Base-by-base conservation (phyloP, 2,113 vertebrate species). In the Psilopogon haemacephalus region DNA sequence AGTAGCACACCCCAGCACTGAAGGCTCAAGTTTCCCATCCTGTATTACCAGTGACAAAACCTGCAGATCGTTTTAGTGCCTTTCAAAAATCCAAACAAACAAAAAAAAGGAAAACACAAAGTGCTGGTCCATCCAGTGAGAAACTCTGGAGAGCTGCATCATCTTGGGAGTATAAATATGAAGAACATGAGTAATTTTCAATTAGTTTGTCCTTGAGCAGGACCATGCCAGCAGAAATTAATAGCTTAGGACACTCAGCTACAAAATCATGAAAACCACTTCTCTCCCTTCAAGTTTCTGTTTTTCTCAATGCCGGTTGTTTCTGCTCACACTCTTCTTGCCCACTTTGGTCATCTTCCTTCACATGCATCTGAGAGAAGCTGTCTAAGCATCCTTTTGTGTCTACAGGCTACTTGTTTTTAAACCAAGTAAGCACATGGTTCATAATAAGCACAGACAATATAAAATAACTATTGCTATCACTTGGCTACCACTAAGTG, bases 351-450 rank as follows among this genome's bases (percentile, higher is more conserved):
- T 55, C 21, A 19, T 17, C 15, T 33, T 71, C 27, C 76, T 62
- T 21, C 9, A 16, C 21, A 13, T 1, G 0, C 1, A 1, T n/a
- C n/a, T 62, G 46, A 75, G 40, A 86, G 9, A 32, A 83, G 46
- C 27, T 75, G 35, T 18, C 35, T 21, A 67, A 1, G 0, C 21
- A 35, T 6, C 37, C 37, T 42, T 60, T 27, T 3, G 0, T 58
- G 65, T 37, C 20, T 80, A 37, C 16, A 27, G 44, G 27, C 30
- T 71, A 35, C 9, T 20, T 71, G 13, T 27, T 84, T 70, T 87
- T 67, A 68, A 65, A 67, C 24, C 0, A 0, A 24, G 7, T 16
- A n/a, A 83, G 4, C 6, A 8, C 15, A 19, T 10, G 8, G 46
- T 33, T 88, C 65, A 38, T 7, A 60, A 65, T 23, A 37, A 69